Percentiles rank a stretch among this genome's conserved stretches.
Evolutionary conservation across 2,113 vertebrate species (phyloP).

Genomic region (Silurus meridionalis): DNA sequence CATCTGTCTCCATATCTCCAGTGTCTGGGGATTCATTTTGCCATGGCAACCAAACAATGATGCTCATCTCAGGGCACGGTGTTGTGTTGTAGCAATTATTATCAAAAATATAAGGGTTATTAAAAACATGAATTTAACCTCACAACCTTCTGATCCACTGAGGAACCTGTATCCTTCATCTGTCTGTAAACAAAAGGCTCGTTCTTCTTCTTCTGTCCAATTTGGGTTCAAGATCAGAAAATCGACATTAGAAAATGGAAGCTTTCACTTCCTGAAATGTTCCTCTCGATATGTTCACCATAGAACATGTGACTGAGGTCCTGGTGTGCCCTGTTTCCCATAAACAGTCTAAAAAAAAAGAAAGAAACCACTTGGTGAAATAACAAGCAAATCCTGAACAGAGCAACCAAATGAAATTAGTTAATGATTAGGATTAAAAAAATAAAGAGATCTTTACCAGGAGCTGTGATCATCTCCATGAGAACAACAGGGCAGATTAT

Average conservation of each 20-base stretch:
- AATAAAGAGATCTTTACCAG: not conserved
- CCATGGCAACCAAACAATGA: constrained; percentile 9
- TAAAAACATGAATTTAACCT: not conserved
- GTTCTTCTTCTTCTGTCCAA: no score
- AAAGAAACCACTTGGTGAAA: no score
- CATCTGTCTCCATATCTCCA: constrained; percentile 20
- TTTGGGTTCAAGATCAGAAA: not conserved
- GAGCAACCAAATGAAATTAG: no score
- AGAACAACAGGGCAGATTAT: constrained; percentile 46
- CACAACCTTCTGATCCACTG: no score
- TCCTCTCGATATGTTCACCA: no score
- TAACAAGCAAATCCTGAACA: no score
- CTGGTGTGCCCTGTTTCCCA: no score
- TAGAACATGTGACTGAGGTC: no score
- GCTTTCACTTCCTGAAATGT: not conserved
- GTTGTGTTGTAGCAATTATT: not conserved
- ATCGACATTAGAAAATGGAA: not conserved
- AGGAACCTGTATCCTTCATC: no score
- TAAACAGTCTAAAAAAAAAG: no score
- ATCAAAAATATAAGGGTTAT: not conserved
- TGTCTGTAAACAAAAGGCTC: no score
- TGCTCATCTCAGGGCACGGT: not conserved
- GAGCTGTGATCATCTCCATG: not conserved
- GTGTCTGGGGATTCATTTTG: not conserved
- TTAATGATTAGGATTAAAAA: no score